Evolutionary conservation across 2,113 vertebrate genomes (phyloP).

Genomic region (Psettodes erumei): DNA sequence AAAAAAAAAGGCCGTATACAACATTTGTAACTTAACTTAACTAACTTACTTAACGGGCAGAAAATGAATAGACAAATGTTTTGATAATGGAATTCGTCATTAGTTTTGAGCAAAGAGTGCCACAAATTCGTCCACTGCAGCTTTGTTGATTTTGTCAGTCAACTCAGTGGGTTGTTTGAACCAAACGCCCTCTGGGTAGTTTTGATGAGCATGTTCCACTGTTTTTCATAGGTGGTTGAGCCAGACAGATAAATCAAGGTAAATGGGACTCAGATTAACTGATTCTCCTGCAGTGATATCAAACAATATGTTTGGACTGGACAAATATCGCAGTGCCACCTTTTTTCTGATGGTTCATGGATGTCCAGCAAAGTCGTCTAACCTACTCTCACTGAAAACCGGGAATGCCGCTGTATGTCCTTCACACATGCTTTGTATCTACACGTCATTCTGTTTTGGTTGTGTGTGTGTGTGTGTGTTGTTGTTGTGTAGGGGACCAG

Average conservation of each 20-base stretch:
- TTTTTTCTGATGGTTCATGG: no score
- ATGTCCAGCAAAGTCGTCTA: no score
- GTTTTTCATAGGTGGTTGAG: background rate
- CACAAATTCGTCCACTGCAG: background rate
- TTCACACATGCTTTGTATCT: slow-evolving; percentile 24
- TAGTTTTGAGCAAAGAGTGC: background rate
- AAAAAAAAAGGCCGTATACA: no score
- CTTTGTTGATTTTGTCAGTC: background rate
- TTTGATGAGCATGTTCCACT: background rate
- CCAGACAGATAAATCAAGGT: background rate
- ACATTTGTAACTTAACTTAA: no score
- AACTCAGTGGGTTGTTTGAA: background rate
- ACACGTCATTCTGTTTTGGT: slow-evolving; percentile 7
- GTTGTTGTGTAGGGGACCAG: slow-evolving; percentile 19
- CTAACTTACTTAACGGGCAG: no score
- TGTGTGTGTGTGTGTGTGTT: background rate
- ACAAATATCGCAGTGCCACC: background rate
- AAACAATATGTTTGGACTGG: background rate
- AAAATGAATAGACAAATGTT: background rate
- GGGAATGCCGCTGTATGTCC: background rate
- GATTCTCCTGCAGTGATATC: background rate
- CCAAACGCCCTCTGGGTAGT: background rate
- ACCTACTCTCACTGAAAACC: background rate
- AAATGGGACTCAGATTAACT: background rate
- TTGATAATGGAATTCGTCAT: background rate